These are phyloP conservation scores for Plecotus auritus DNA, from an alignment of 2,113 vertebrate species.

Conservation along the genomic window DNA sequence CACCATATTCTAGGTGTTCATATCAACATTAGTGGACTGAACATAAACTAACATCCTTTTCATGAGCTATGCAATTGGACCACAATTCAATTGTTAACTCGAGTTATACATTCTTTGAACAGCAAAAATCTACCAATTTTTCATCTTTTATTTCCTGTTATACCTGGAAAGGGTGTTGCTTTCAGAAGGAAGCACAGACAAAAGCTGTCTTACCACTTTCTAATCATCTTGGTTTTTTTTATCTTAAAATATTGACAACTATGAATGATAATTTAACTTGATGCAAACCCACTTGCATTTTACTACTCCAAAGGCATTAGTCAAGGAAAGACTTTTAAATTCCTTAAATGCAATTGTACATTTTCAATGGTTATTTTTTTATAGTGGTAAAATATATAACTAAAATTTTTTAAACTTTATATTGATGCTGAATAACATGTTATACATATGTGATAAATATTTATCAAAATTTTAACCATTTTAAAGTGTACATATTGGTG, in stretches of 20 bases:
- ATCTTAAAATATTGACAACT: neutral
- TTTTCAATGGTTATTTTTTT: neutral
- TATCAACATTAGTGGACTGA: neutral
- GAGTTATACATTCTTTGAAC: neutral
- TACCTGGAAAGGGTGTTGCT: neutral
- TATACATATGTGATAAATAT: neutral
- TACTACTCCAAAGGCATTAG: neutral
- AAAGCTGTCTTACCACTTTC: neutral
- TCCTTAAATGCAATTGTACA: neutral
- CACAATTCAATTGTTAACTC: neutral
- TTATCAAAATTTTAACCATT: neutral
- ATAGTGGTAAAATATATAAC: neutral
- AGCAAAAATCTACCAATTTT: neutral
- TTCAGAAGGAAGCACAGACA: neutral
- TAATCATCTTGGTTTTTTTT: neutral
- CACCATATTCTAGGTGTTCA: neutral
- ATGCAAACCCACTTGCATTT: neutral
- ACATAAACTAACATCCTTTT: neutral
- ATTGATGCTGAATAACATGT: neutral
- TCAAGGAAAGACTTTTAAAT: neutral
- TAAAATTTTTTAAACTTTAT: neutral
- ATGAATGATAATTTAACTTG: neutral
- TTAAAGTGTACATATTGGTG: neutral
- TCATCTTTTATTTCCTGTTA: neutral
- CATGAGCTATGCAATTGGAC: neutral